Base-by-base conservation (phyloP, 2,113 vertebrate species). In the Lophius piscatorius region DNA sequence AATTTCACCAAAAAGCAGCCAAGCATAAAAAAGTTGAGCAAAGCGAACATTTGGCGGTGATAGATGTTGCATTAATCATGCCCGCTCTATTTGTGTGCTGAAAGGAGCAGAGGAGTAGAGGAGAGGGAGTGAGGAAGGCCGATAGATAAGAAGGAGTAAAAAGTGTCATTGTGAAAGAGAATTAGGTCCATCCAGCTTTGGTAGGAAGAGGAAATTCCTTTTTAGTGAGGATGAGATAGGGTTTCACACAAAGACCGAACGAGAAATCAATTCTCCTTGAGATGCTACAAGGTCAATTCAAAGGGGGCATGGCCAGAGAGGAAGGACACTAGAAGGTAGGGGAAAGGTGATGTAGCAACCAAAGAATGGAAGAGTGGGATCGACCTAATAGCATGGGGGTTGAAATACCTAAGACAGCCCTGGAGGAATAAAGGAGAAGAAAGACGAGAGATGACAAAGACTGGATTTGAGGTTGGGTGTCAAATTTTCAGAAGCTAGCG, bases 241-340 rank as follows among this genome's bases (percentile, higher is more conserved):
- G 83, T 91, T 90, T 88, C 82, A 83, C 75, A 80, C 75, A 72
- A 82, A 85, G 74, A 72, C 67, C 49, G 46, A 75, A 67, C 63
- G 70, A 73, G 78, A 87, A 91, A 91, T 91, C 88, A 84, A 90
- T 91, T 91, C 83, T 87, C 87, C 87, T 87, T 90, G 88, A 88
- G 85, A 85, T 70, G 78, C 64, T 51, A 78, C 79, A 89, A 90
- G 90, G 90, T 90, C 84, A 84, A 72, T 61, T 80, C 69, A 61
- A 48, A 28, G 41, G 73, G 74, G 51, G 61, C 57, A 51, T 68
- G 46, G 56, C 46, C 61, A 38, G 35, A 63, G 63, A 38, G 56
- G 22, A 52, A 63, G 58, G 55, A 66, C 63, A 62, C 54, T 47
- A 23, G 45, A 46, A 22, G 28, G 38, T 36, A 57, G 45, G 56